Percentiles rank a stretch among this genome's conserved stretches.
These are phyloP conservation scores for Prietella phreatophila DNA, from an alignment of 2,113 vertebrate species.

Conservation along the genomic window DNA sequence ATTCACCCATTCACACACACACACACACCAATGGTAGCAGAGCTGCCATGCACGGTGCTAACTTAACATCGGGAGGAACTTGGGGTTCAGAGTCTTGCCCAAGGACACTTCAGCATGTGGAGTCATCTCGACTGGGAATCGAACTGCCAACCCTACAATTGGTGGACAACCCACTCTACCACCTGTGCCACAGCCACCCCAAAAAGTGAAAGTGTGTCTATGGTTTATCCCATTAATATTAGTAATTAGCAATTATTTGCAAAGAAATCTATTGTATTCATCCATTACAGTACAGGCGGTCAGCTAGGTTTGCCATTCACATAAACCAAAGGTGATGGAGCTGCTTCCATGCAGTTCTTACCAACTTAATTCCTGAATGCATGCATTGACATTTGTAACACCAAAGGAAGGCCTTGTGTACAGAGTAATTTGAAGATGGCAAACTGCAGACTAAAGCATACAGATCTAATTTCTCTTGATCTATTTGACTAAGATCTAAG, in stretches of 20 bases:
- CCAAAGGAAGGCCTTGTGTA: background rate
- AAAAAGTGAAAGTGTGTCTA: no score
- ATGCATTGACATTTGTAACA: background rate
- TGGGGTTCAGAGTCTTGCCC: no score
- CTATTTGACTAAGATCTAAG: background rate
- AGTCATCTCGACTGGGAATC: no score
- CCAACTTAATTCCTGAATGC: background rate
- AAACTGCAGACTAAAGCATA: slow-evolving; percentile 16
- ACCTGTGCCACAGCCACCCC: no score
- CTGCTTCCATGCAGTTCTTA: background rate
- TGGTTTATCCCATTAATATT: background rate
- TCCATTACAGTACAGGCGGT: background rate
- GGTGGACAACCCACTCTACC: no score
- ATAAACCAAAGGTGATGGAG: background rate
- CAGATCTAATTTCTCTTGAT: slow-evolving; percentile 28
- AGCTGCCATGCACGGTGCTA: no score
- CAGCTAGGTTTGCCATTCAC: background rate
- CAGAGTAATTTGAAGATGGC: slow-evolving; percentile 3
- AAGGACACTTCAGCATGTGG: no score
- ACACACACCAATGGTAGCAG: no score
- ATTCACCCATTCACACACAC: no score
- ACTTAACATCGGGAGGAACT: no score
- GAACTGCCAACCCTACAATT: no score
- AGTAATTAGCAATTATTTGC: background rate
- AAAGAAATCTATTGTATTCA: background rate